phyloP scores from a whole-genome alignment of 2,888 invertebrate species.

The Perizoma flavofasciatum region DNA sequence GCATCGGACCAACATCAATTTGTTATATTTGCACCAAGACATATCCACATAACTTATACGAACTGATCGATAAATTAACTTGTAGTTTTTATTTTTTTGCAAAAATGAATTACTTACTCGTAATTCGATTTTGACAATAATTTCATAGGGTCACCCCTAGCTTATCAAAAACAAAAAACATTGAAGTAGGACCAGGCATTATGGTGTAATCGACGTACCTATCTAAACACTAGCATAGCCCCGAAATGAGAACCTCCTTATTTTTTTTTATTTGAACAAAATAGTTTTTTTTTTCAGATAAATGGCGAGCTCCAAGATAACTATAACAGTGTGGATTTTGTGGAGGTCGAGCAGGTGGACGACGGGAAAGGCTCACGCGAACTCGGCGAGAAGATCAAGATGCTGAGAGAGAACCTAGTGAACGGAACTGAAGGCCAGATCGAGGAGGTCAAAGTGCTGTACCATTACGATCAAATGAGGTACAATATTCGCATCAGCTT shows the following conservation, averaged over 20 bases:
- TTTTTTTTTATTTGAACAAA: too few species aligned
- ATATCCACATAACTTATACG: too few species aligned
- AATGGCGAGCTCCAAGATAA: constrained; percentile 91
- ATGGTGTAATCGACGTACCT: too few species aligned
- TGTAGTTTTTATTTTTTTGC: too few species aligned
- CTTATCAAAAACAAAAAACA: too few species aligned
- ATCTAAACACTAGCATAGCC: neutral
- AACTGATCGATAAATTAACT: too few species aligned
- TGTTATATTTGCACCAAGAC: too few species aligned
- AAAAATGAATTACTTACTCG: too few species aligned
- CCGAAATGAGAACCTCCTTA: neutral
- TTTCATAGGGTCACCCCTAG: too few species aligned
- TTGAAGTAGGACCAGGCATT: too few species aligned
- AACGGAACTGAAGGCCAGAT: constrained; percentile 87
- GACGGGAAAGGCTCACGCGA: constrained; percentile 86
- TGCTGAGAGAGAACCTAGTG: constrained; percentile 88
- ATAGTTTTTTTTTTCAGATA: constrained; percentile 59
- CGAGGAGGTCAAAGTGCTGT: constrained; percentile 87
- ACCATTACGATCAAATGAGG: constrained; percentile 94
- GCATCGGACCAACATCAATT: too few species aligned
- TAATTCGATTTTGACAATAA: too few species aligned
- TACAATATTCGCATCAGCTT: constrained; percentile 39
- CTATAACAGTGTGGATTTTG: constrained; percentile 97
- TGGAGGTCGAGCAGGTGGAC: constrained; percentile 96
- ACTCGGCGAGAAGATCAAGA: constrained; percentile 82